Percentiles rank a stretch among this genome's conserved stretches.
Evolutionary conservation across 2,888 invertebrate genomes (phyloP).

Genomic region (Laspeyria flexula): DNA sequence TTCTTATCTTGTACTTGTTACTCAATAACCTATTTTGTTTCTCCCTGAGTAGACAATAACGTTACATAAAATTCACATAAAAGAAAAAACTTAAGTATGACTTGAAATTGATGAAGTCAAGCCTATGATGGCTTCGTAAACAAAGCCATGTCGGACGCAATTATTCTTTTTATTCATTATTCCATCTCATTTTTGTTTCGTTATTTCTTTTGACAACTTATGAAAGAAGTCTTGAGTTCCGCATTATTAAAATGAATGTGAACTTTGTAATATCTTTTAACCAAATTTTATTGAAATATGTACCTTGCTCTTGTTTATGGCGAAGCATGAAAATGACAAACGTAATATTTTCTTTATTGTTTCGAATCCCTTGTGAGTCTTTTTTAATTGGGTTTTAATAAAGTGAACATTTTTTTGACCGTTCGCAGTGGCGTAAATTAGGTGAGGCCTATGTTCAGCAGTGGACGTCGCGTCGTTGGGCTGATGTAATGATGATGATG

Average conservation of each 20-base stretch:
- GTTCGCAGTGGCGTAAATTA: no score
- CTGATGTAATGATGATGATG: no score
- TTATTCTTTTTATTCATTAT: conserved; percentile 66
- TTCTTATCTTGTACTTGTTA: not conserved
- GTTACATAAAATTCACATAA: conserved; percentile 23
- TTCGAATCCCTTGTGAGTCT: not conserved
- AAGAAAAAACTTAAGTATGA: conserved; percentile 27
- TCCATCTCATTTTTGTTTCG: conserved; percentile 52
- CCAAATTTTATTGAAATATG: conserved; percentile 22
- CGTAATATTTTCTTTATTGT: not conserved
- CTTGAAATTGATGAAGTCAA: conserved; percentile 42
- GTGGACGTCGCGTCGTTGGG: no score
- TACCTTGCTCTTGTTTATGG: not conserved
- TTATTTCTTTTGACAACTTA: conserved; percentile 54
- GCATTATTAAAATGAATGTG: conserved; percentile 56
- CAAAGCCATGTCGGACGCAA: conserved; percentile 60
- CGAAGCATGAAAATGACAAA: conserved; percentile 1
- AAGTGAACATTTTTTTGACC: not conserved
- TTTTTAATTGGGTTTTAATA: not conserved
- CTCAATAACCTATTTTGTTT: not conserved
- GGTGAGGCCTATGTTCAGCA: no score
- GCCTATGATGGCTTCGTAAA: conserved; percentile 47
- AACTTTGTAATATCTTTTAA: conserved; percentile 38
- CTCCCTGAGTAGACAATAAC: not conserved
- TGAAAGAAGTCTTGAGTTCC: conserved; percentile 46